phyloP scores from a whole-genome alignment of 2,797 vertebrate species.

The Spondyliosoma cantharus region DNA sequence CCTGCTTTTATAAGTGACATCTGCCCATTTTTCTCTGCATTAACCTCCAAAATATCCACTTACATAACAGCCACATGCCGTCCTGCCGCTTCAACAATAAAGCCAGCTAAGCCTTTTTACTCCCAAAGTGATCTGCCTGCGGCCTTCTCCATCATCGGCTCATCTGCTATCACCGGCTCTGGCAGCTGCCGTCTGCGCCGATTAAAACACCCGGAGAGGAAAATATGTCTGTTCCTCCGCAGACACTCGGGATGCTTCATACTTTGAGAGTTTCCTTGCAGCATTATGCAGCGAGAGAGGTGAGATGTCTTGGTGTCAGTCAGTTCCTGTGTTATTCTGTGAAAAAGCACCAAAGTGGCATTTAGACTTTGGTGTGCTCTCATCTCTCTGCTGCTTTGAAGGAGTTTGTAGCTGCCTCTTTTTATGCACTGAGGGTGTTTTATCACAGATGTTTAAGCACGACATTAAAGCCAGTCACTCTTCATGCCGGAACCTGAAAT shows the following conservation, averaged over 20 bases:
- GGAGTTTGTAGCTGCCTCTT: neutral
- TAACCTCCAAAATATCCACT: conserved; percentile 58
- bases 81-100: conserved; percentile 56
- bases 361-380: neutral
- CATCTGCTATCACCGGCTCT: conserved; percentile 32
- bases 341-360: conserved; percentile 33
- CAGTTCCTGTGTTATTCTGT: conserved; percentile 63
- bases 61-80: conserved; percentile 64
- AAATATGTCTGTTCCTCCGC: conserved; percentile 19
- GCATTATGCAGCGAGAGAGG: conserved; percentile 3
- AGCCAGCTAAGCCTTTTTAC: conserved; percentile 64
- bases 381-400: neutral
- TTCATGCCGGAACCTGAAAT: neutral
- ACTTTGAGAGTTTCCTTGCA: conserved; percentile 10
- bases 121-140: conserved; percentile 51
- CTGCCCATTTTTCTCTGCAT: conserved; percentile 46
- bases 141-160: conserved; percentile 45
- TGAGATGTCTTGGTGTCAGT: conserved; percentile 37
- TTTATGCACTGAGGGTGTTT: neutral
- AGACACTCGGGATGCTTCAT: neutral
- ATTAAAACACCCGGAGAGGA: conserved; percentile 37
- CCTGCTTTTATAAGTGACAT: conserved; percentile 59
- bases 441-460: neutral
- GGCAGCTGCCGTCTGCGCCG: conserved; percentile 44
- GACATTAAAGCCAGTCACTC: no score